Base-by-base conservation (phyloP, 2,113 vertebrate species). In the Rhynchomys soricoides region DNA sequence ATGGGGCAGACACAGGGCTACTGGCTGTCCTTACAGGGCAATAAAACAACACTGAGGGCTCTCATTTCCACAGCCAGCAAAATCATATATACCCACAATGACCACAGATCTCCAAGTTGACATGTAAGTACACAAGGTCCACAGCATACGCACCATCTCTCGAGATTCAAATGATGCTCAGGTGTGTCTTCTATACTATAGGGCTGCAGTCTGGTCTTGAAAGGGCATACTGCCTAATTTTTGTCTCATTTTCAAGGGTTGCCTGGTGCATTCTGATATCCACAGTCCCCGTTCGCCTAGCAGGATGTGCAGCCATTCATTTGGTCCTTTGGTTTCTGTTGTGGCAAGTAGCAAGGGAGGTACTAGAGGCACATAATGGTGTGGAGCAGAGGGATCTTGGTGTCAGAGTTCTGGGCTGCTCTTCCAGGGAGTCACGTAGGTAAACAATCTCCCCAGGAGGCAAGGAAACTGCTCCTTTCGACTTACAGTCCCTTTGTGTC, bases 1-100 rank as follows among this genome's bases (percentile, higher is more conserved):
- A 50, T 52, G 52, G 37, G 85, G 43, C 74, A 94, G 78, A 48
- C 83, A 17, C 15, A 24, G 86, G 89, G 86, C 55, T 48, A 29
- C 48, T 78, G 64, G 62, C 55, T 74, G 31, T 62, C 71, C 26
- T 29, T 73, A 10, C 45, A 79, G 62, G 74, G 78, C 55, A 90
- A 78, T 70, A 86, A 91, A 95, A 3, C 37, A n/a, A 1, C 29
- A n/a, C 1, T 21, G 19, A 48, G 31, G 70, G 3, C 12, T 70
- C 43, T 93, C 15, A 8, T 95, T 89, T 92, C 45, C 91, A 64
- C 48, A 94, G 31, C 74, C 74, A 86, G 79, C 88, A 37, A 90
- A 94, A 57, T 90, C 52, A 22, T 66, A 21, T 52, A 11, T 17
- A 12, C 95, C 83, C 74, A 4, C 37, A 87, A 68, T 89, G 59